Conservation (phyloP, 2,797 vertebrate species). For the Tangara arthus region DNA sequence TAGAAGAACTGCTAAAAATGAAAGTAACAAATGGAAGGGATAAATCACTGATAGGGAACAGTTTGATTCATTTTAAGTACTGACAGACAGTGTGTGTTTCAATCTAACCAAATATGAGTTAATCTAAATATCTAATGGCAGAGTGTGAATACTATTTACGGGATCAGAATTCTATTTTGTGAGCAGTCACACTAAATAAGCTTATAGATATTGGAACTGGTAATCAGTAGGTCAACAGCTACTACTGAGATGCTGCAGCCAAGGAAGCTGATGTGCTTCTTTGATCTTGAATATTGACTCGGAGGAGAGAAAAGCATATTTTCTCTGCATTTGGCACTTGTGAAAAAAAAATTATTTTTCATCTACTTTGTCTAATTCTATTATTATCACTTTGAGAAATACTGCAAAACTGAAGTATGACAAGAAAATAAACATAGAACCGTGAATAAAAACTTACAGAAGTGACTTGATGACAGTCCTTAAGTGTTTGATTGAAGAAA, state of each 20-base stretch:
- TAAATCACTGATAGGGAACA: background rate
- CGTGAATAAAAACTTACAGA: background rate
- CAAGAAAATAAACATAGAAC: background rate
- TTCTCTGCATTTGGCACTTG: background rate
- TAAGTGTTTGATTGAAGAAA: background rate
- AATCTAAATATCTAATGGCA: background rate
- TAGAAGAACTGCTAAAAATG: background rate
- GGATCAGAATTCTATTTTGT: background rate
- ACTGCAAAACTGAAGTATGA: background rate
- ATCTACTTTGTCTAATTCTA: background rate
- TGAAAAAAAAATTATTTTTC: background rate
- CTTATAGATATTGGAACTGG: background rate
- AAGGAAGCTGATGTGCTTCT: background rate
- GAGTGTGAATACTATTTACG: background rate
- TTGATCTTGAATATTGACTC: background rate
- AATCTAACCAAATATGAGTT: background rate
- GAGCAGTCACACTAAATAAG: background rate
- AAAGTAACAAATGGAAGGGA: background rate
- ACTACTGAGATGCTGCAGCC: background rate
- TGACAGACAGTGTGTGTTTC: background rate
- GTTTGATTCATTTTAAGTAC: background rate
- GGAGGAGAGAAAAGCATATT: background rate
- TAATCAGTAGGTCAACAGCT: background rate
- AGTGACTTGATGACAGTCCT: background rate
- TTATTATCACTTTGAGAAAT: background rate